phyloP scores from a whole-genome alignment of 2,888 invertebrate genomes.

The Phengaris arion region DNA sequence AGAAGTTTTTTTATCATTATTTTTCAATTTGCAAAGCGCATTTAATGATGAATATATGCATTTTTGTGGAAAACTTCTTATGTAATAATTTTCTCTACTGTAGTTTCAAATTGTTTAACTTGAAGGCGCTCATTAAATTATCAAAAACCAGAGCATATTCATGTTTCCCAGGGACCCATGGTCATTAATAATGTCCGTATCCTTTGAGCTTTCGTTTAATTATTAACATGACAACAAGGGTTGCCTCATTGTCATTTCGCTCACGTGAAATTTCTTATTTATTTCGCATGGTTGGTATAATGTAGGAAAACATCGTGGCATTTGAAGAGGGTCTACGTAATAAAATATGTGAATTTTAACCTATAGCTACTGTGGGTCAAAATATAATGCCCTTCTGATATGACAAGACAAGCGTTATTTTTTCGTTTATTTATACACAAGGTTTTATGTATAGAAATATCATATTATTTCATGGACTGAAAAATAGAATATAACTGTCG shows the following conservation, averaged over 20 bases:
- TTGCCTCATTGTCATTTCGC: constrained; percentile 36
- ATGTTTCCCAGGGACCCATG: constrained; percentile 34
- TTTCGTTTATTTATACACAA: background rate
- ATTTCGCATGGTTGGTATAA: constrained; percentile 25
- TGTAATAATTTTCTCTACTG: too few species aligned
- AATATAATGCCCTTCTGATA: constrained; percentile 8
- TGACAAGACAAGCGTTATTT: background rate
- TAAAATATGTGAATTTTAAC: constrained; percentile 23
- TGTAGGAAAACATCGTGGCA: constrained; percentile 17
- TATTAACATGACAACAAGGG: constrained; percentile 39
- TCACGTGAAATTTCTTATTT: constrained; percentile 27
- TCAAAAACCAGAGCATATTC: constrained; percentile 26
- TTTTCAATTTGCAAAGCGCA: too few species aligned
- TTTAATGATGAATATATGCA: too few species aligned
- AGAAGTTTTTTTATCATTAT: too few species aligned
- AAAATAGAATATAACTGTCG: too few species aligned
- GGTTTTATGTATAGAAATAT: background rate
- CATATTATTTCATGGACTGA: too few species aligned
- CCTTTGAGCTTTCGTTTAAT: constrained; percentile 38
- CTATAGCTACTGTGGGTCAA: background rate
- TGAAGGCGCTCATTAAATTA: background rate
- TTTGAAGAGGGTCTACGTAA: constrained; percentile 25
- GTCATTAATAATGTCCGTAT: constrained; percentile 35
- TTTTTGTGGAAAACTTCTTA: too few species aligned
- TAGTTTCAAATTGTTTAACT: constrained; percentile 4